phyloP scores from a whole-genome alignment of 2,888 invertebrate species.

The Drosophila diplacantha region DNA sequence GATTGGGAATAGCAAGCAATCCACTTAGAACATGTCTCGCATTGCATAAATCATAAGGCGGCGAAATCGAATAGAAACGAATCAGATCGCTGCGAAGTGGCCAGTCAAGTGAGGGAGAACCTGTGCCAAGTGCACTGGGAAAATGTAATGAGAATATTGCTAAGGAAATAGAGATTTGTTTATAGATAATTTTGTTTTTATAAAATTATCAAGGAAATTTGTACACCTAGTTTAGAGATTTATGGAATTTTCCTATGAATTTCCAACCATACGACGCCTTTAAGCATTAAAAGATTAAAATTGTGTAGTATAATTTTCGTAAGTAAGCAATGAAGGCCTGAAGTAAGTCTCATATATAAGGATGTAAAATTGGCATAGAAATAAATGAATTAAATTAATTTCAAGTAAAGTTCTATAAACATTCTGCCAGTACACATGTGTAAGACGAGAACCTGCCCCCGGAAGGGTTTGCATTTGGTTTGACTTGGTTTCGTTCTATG shows the following conservation, averaged over 20 bases:
- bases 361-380: too few relatives aligned
- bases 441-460: slow-evolving; percentile 67
- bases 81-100: slow-evolving; percentile 26
- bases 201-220: too few relatives aligned
- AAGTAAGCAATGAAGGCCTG: too few relatives aligned
- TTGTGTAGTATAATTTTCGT: too few relatives aligned
- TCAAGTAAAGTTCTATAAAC: too few relatives aligned
- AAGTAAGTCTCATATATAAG: too few relatives aligned
- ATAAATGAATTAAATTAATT: background rate
- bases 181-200: background rate
- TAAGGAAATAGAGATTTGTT: background rate
- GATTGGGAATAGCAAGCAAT: background rate
- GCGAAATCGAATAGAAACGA: slow-evolving; percentile 31
- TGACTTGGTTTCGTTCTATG: slow-evolving; percentile 19
- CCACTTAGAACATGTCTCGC: slow-evolving; percentile 34
- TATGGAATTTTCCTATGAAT: too few relatives aligned
- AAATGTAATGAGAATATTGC: background rate
- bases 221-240: too few relatives aligned
- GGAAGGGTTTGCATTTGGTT: slow-evolving; percentile 61
- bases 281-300: too few relatives aligned
- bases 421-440: slow-evolving; percentile 10
- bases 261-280: too few relatives aligned
- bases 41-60: slow-evolving; percentile 45
- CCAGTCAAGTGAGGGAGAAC: slow-evolving; percentile 44
- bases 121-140: slow-evolving; percentile 33